Base-by-base conservation (phyloP, 2,888 invertebrate genomes). In the Rhyacophila evoluta region DNA sequence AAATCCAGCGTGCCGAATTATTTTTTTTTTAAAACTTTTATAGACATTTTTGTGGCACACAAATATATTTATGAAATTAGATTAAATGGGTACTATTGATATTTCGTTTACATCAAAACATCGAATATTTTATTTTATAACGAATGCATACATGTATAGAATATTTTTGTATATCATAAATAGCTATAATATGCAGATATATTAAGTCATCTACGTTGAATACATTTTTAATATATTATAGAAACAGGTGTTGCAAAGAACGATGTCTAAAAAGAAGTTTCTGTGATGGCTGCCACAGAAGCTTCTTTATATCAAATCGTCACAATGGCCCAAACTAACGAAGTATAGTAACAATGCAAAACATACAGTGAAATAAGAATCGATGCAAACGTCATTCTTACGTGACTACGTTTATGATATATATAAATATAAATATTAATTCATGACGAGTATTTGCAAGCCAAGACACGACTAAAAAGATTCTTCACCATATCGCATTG, bases 231-330 rank as follows among this genome's bases (percentile, higher is more conserved):
- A n/a, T n/a, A n/a, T n/a, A n/a, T n/a, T n/a, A n/a, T n/a, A n/a
- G n/a, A n/a, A n/a, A n/a, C n/a, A n/a, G n/a, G n/a, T n/a, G n/a
- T n/a, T n/a, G n/a, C n/a, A 33, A 55, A 25, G 19, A 1, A 19
- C 55, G 55, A 25, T 19, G 10, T 19, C 2, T 8, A 55, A 55
- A 55, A 55, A 55, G 55, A 74, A 79, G 25, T 37, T 37, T 71
- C 74, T 74, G 70, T 73, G 80, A 80, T 82, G 82, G 82, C 82
- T 82, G 82, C 75, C 75, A 77, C 74, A 72, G 75, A 75, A 73
- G 36, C 55, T 78, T 74, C 68, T 79, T 76, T 37, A 28, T 69
- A 38, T 38, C 72, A 75, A 37, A 72, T 38, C 36, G 72, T 39
- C 6, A 19, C 55, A 19, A 55, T n/a, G n/a, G n/a, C 15, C 10